Base-by-base conservation (phyloP, 2,113 vertebrate species). In the Grammomys surdaster region DNA sequence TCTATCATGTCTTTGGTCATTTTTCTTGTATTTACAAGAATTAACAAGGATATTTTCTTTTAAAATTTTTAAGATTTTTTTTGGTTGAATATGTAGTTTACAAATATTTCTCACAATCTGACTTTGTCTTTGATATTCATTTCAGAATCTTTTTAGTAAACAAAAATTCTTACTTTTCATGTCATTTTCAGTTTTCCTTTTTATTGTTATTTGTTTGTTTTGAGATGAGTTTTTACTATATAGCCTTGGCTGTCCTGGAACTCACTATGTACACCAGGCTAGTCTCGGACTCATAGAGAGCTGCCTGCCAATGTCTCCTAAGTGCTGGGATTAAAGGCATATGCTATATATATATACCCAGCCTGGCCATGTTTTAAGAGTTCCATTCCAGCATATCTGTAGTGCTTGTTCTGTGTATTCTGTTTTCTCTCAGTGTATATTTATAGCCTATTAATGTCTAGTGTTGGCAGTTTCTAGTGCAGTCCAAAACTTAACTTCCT, bases 131-230 rank as follows among this genome's bases (percentile, higher is more conserved):
- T 86, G 14, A 31, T 94, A 58, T 4, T 88, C 22, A 72, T 78
- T 88, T 80, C 19, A 89, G 36, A 84, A 63, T 72, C 43, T 43
- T 89, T 60, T 92, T n/a, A 90, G 4, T 40, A 56, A 75, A 16
- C 14, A 90, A 70, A 84, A 33, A 31, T 46, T 94, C 80, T 88
- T 84, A 78, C 70, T 89, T 95, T 95, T 90, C 58, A 58, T 93
- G 31, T 94, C 43, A 63, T 93, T 78, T 91, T 70, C n/a, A 60
- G 8, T 56, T 91, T 91, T 91, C n/a, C n/a, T 43, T 89, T 88
- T 72, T 43, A 31, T 88, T n/a, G 40, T 46, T 87, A 22, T 36
- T 69, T 84, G 46, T 80, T 80, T 80, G n/a, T 85, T 85, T 65
- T 40, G 58, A 63, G 24, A 33, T 65, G 63, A 16, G 31, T 2